Base-by-base conservation (phyloP, 2,113 vertebrate species). In the Charina bottae region DNA sequence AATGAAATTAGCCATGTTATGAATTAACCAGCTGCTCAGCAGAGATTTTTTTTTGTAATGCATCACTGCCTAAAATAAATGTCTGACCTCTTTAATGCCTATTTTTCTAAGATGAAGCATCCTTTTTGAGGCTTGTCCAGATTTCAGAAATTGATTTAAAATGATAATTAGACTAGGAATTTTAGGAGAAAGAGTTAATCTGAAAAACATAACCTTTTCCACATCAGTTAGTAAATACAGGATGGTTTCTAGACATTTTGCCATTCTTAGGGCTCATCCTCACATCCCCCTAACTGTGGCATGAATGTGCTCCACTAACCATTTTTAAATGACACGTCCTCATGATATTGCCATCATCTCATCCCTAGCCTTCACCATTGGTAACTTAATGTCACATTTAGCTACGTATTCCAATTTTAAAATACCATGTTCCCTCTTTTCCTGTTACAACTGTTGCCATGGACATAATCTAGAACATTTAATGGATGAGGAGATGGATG, bases 1-100 rank as follows among this genome's bases (percentile, higher is more conserved):
- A 89, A 91, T 94, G 59, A 93, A 96, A 94, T 94, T 94, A 96
- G 95, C 92, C 83, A 85, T 89, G 92, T 95, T 94, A 94, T 89
- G 93, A 95, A 90, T 85, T 60, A 85, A 90, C 60, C 93, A 94
- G 93, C 87, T 93, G 89, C 46, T 26, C 64, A 83, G 85, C 84
- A 42, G 64, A 87, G 87, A 91, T 78, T 46, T 58, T 90, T 92
- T 68, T 78, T 42, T 21, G 28, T 68, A 94, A 91, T 89, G 89
- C 19, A 93, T 86, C 83, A 87, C 49, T 90, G 72, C 49, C 46
- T 85, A 28, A 60, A 83, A 55, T 0, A 91, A 92, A 91, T 60
- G 55, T 55, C 83, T 59, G 83, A 84, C 84, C 72, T 64, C 78
- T 53, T 93, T 93, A 91, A 90, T 64, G n/a, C 54, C n/a, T 64